phyloP scores from a whole-genome alignment of 2,888 invertebrate species.

The Smittia aterrima region DNA sequence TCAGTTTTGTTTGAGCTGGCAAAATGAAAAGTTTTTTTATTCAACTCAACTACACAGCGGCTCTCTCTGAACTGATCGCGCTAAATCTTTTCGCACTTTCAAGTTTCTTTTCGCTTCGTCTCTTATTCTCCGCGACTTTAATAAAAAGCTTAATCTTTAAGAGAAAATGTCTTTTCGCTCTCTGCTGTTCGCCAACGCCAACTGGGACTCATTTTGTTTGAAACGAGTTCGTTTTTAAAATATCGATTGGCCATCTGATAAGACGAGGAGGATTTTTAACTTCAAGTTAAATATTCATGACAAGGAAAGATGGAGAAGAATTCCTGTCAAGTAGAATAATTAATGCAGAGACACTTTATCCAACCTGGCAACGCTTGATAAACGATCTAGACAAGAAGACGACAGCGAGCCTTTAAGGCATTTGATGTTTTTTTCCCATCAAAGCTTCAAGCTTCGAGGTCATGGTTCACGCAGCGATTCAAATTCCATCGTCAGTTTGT shows the following conservation, averaged over 20 bases:
- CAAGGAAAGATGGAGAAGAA: not conserved
- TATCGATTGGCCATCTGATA: not conserved
- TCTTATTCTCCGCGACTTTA: constrained; percentile 2
- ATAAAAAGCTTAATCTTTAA: not conserved
- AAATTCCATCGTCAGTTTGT: not conserved
- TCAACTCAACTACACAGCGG: not conserved
- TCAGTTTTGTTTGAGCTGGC: not conserved
- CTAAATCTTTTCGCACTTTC: not conserved
- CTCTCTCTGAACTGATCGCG: constrained; percentile 17
- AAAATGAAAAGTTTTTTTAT: not conserved
- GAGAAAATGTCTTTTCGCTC: not conserved
- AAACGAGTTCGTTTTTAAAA: too few species aligned
- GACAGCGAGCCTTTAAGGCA: not conserved
- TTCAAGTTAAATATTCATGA: not conserved
- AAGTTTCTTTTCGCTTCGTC: not conserved
- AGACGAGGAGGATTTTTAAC: not conserved
- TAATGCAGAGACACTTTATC: constrained; percentile 33
- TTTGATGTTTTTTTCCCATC: too few species aligned
- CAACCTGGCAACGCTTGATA: constrained; percentile 22
- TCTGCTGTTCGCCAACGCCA: not conserved
- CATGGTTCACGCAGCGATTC: too few species aligned
- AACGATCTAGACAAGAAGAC: not conserved
- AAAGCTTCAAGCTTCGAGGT: too few species aligned
- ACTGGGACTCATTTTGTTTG: not conserved
- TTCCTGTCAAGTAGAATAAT: constrained; percentile 10